Evolutionary conservation across 1,140 invertebrate genomes (phyloP).

Genomic region (Eciton burchellii): DNA sequence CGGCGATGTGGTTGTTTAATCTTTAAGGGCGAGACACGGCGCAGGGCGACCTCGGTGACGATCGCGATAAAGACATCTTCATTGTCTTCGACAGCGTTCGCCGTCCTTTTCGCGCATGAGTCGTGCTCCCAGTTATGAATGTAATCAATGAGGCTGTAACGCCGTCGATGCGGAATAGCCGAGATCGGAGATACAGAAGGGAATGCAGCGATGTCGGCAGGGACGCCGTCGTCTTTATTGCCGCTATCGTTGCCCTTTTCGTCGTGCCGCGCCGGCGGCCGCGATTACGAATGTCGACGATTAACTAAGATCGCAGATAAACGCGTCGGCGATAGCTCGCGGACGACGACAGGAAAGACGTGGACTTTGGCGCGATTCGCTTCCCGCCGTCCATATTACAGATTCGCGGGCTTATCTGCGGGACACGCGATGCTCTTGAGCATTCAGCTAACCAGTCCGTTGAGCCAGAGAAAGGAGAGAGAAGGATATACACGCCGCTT

Average conservation of each 20-base stretch:
- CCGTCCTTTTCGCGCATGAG: constrained; percentile 61
- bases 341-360: constrained; percentile 53
- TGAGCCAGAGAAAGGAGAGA: constrained; percentile 30
- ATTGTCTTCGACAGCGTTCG: constrained; percentile 68
- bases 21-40: too few relatives aligned
- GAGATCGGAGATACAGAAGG: constrained; percentile 69
- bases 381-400: constrained; percentile 77
- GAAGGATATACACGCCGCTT: not conserved
- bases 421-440: constrained; percentile 73
- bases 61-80: constrained; percentile 46
- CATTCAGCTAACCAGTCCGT: constrained; percentile 58
- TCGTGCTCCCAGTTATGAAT: constrained; percentile 62
- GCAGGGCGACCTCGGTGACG: constrained; percentile 48
- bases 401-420: constrained; percentile 70
- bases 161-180: constrained; percentile 56
- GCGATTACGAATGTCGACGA: constrained; percentile 72
- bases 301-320: constrained; percentile 78
- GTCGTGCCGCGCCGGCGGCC: constrained; percentile 43
- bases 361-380: constrained; percentile 64
- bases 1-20: not conserved
- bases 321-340: constrained; percentile 27
- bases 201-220: constrained; percentile 22
- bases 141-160: constrained; percentile 65
- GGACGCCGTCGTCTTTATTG: constrained; percentile 62
- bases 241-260: constrained; percentile 65